These are phyloP conservation scores for Labeo calbasu DNA, from an alignment of 2,797 vertebrate genomes.

Conservation along the genomic window DNA sequence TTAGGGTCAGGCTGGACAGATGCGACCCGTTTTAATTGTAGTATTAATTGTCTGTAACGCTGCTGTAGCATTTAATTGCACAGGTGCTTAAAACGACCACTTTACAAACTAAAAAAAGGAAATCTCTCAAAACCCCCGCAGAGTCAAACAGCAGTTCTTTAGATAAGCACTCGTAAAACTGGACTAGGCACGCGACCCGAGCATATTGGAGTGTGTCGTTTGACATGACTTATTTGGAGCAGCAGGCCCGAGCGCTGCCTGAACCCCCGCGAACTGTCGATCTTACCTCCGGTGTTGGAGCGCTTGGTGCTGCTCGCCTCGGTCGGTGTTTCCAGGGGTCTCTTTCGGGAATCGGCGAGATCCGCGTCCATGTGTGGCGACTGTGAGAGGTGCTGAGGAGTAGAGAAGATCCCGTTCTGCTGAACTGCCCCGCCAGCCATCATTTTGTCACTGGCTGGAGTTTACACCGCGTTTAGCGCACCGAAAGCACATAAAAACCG, in stretches of 20 bases:
- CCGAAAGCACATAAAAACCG: slow-evolving; percentile 56
- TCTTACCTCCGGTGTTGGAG: slow-evolving; percentile 89
- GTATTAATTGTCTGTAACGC: neutral
- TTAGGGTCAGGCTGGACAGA: slow-evolving; percentile 43
- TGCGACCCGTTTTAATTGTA: neutral
- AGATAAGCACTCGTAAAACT: neutral
- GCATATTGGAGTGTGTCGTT: neutral
- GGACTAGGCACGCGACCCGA: neutral
- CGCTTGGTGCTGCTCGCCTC: slow-evolving; percentile 90
- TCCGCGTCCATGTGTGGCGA: slow-evolving; percentile 85
- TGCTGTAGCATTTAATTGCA: neutral
- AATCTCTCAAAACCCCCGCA: no score
- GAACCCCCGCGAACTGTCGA: neutral
- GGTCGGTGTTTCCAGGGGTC: slow-evolving; percentile 87
- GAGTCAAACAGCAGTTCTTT: neutral
- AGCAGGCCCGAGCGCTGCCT: slow-evolving; percentile 14
- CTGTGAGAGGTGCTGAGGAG: slow-evolving; percentile 77
- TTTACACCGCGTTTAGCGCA: slow-evolving; percentile 64
- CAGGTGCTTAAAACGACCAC: neutral
- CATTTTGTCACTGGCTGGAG: slow-evolving; percentile 75
- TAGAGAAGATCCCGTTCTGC: slow-evolving; percentile 85
- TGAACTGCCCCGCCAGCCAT: slow-evolving; percentile 85
- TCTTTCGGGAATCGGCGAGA: slow-evolving; percentile 85
- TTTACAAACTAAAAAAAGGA: neutral
- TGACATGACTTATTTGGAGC: slow-evolving; percentile 32